A percentile compares a stretch with the other conserved stretches of the same genome.
These are phyloP conservation scores for Dissostichus mawsoni DNA, from an alignment of 2,113 vertebrate species.

Conservation along the genomic window DNA sequence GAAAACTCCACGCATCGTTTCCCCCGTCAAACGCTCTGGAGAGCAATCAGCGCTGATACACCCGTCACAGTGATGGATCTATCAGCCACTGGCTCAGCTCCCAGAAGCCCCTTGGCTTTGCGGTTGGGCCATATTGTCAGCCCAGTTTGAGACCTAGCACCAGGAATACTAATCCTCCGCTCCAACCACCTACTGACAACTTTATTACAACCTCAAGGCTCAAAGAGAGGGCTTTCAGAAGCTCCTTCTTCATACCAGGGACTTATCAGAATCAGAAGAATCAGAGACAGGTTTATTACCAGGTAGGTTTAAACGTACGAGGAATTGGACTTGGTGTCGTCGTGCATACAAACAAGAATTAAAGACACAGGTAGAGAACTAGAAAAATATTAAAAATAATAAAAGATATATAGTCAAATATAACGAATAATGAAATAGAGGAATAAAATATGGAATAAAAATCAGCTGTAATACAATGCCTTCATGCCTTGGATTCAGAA, in stretches of 20 bases:
- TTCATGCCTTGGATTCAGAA: neutral
- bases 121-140: constrained; percentile 66
- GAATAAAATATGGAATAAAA: no score
- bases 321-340: no score
- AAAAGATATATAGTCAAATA: no score
- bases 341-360: no score
- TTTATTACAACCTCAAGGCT: constrained; percentile 55
- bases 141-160: constrained; percentile 65
- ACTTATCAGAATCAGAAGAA: neutral
- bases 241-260: neutral
- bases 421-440: no score
- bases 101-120: constrained; percentile 63
- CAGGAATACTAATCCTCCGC: constrained; percentile 51
- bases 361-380: no score
- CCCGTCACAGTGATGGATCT: constrained; percentile 68
- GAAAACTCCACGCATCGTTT: constrained; percentile 40
- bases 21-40: constrained; percentile 52
- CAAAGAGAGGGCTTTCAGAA: neutral
- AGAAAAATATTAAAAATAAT: no score
- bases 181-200: constrained; percentile 60
- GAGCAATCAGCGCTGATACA: constrained; percentile 59
- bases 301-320: no score
- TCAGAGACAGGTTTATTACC: no score
- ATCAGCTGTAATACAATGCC: no score
- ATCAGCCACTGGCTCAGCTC: constrained; percentile 66